Percentiles rank a stretch among this genome's conserved stretches.
phyloP scores from a whole-genome alignment of 1,140 invertebrate species.

The Sminthurinus signatus region DNA sequence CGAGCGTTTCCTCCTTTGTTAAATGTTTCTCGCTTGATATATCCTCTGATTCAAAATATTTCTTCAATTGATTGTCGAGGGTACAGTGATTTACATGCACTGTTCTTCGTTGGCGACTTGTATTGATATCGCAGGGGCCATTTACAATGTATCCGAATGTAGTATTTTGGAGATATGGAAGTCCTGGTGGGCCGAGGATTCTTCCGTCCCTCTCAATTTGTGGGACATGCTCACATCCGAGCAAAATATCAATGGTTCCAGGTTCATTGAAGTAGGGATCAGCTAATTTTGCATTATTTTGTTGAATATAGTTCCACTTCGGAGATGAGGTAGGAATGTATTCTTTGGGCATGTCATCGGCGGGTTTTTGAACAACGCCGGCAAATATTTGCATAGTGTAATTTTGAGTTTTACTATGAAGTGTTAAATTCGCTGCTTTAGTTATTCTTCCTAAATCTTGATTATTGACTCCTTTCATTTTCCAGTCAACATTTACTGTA shows the following conservation, averaged over 20 bases:
- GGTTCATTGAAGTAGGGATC: conserved; percentile 43
- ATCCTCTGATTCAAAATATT: conserved; percentile 44
- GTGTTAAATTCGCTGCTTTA: neutral
- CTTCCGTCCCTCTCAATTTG: conserved; percentile 38
- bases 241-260: conserved; percentile 38
- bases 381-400: neutral
- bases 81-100: neutral
- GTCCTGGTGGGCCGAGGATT: conserved; percentile 22
- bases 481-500: neutral
- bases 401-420: neutral
- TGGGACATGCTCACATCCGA: conserved; percentile 42
- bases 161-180: conserved; percentile 21
- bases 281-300: conserved; percentile 28
- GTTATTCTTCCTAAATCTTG: neutral
- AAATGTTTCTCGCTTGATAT: conserved; percentile 4
- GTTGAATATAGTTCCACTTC: neutral
- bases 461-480: neutral
- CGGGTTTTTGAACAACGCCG: neutral
- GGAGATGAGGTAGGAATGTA: neutral
- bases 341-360: neutral
- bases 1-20: conserved; percentile 25
- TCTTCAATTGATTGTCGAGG: conserved; percentile 11
- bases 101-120: neutral
- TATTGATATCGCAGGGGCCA: conserved; percentile 36
- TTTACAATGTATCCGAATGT: conserved; percentile 31